Percentiles rank a stretch among this genome's conserved stretches.
Evolutionary conservation across 2,113 vertebrate species (phyloP).

Genomic region (Pogona vitticeps): DNA sequence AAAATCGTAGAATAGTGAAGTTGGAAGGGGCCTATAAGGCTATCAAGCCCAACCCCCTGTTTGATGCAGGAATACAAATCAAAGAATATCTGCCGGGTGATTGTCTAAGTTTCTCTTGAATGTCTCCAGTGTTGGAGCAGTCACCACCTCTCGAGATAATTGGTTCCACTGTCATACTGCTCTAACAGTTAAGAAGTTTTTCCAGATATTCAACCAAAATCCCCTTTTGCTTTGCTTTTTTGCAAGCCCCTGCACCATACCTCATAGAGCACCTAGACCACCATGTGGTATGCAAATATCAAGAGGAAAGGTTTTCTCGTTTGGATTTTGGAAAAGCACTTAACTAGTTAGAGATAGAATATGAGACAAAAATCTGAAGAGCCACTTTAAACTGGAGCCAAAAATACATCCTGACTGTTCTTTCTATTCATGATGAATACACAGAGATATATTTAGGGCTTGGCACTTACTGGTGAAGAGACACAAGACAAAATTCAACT

Average conservation of each 20-base stretch:
- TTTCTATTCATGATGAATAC: constrained; percentile 42
- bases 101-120: no score
- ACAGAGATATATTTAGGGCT: constrained; percentile 70
- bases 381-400: constrained; percentile 56
- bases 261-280: accelerated
- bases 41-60: no score
- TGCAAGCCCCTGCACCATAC: not conserved
- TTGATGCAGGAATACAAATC: no score
- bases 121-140: no score
- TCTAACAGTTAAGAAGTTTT: no score
- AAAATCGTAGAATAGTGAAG: no score
- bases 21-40: no score
- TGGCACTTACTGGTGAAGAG: constrained; percentile 63
- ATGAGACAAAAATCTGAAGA: constrained; percentile 38
- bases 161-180: no score
- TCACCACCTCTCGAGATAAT: no score
- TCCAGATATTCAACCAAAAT: no score
- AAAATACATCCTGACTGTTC: constrained; percentile 17
- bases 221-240: not conserved
- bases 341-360: constrained; percentile 4
- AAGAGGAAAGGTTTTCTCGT: not conserved
- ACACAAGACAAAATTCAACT: constrained; percentile 70
- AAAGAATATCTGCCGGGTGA: no score
- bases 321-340: accelerated
- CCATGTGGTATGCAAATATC: not conserved